Evolutionary conservation across 1,140 invertebrate species (phyloP).

Genomic region (Paralvinella palmiformis): DNA sequence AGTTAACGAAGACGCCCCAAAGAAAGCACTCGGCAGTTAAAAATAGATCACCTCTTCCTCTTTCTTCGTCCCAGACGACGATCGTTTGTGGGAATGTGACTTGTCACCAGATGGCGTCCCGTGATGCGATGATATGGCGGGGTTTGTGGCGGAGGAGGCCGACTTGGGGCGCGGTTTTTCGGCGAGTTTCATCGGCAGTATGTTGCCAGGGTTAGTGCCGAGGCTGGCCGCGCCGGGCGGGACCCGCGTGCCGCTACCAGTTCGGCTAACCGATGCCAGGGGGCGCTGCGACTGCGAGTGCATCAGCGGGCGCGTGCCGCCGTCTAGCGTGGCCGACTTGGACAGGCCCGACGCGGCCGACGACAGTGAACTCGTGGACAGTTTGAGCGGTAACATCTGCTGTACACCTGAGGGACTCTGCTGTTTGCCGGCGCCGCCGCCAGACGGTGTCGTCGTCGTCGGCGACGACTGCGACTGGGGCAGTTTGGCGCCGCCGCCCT

Average conservation of each 20-base stretch:
- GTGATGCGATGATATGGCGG: background rate
- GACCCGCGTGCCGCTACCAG: background rate
- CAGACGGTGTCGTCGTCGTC: background rate
- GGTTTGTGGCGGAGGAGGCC: background rate
- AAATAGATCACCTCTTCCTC: slow-evolving; percentile 1
- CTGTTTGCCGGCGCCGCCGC: background rate
- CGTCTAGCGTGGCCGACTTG: background rate
- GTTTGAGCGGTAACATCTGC: slow-evolving; percentile 1
- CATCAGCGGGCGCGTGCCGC: background rate
- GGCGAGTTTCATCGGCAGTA: slow-evolving; percentile 10
- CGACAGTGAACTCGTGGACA: background rate
- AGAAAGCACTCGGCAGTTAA: background rate
- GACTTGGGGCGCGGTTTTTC: slow-evolving; percentile 7
- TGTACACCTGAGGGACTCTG: background rate
- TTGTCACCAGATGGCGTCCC: background rate
- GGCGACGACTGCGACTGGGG: background rate
- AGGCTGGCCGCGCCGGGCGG: background rate
- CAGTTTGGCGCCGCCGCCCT: slow-evolving; percentile 44
- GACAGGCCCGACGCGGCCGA: background rate
- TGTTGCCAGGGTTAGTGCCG: background rate
- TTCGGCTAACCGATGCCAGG: background rate
- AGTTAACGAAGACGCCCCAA: background rate
- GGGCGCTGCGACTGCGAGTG: background rate
- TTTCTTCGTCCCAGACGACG: background rate
- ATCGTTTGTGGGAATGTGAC: background rate